phyloP scores from a whole-genome alignment of 2,113 vertebrate species.

The Tachuris rubrigastra region DNA sequence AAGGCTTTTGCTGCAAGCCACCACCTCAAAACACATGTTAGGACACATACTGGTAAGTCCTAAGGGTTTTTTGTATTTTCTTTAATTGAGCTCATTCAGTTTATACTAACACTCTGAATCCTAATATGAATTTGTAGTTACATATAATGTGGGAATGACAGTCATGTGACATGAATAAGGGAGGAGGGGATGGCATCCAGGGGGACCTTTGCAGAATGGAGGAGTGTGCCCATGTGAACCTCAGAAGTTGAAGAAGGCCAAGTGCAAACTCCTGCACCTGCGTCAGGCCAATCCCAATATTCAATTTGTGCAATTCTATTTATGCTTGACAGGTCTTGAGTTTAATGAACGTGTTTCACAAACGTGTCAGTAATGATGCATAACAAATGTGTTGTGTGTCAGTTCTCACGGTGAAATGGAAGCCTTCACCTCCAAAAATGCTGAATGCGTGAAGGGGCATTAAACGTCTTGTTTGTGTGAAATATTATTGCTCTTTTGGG shows the following conservation, averaged over 20 bases:
- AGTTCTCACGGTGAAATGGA: not conserved
- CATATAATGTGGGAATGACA: not conserved
- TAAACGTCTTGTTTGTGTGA: not conserved
- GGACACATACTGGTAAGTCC: conserved; percentile 93
- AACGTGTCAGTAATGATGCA: not conserved
- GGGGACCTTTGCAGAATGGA: not conserved
- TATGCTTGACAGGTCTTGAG: not conserved
- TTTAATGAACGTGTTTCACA: not conserved
- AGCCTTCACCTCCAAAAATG: not conserved
- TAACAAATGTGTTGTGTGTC: not conserved
- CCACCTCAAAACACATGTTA: conserved; percentile 97
- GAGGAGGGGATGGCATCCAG: not conserved
- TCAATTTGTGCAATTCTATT: not conserved
- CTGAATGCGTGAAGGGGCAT: not conserved
- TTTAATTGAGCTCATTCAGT: not conserved
- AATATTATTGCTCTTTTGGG: not conserved
- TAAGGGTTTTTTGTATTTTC: not conserved
- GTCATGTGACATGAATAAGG: not conserved
- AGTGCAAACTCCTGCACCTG: not conserved
- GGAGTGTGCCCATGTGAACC: not conserved
- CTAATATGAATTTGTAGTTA: not conserved
- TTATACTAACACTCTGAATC: not conserved
- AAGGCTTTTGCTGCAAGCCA: conserved; percentile 99
- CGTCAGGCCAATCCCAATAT: not conserved
- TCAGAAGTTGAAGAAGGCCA: not conserved